Conservation (phyloP, 23 tunicate species). For the Pegea sp. region DNA sequence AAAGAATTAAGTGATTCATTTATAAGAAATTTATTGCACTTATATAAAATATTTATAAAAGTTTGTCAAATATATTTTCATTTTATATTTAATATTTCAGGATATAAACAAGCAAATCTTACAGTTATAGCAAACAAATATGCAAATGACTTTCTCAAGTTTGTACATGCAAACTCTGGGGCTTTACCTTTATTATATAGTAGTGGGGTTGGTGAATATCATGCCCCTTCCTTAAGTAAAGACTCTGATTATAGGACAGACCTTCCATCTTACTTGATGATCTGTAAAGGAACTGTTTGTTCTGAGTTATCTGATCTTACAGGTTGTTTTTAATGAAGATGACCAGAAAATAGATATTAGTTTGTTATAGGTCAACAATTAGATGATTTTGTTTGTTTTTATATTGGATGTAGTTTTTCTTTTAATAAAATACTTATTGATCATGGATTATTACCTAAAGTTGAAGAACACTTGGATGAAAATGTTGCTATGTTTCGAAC, state of each 20-base stretch:
- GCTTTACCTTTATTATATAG: slow-evolving; percentile 42
- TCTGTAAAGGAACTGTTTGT: slow-evolving; percentile 15
- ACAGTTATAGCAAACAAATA: slow-evolving; percentile 25
- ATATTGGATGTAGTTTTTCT: slow-evolving; percentile 83
- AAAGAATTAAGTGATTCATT: too few species aligned
- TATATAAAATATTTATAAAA: too few species aligned
- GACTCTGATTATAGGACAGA: slow-evolving; percentile 55
- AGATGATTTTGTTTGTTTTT: slow-evolving; percentile 42
- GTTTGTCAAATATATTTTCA: too few species aligned
- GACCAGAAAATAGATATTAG: too few species aligned
- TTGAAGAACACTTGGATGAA: background rate
- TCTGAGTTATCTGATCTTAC: slow-evolving; percentile 7
- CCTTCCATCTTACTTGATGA: slow-evolving; percentile 23
- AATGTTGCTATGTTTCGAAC: slow-evolving; percentile 40
- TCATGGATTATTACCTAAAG: slow-evolving; percentile 9
- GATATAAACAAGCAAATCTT: slow-evolving; percentile 69
- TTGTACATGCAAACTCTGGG: slow-evolving; percentile 34
- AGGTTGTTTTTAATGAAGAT: slow-evolving; percentile 11
- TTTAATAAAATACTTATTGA: slow-evolving; percentile 25
- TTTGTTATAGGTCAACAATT: too few species aligned
- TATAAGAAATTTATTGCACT: too few species aligned
- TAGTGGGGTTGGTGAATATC: slow-evolving; percentile 57
- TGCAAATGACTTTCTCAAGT: slow-evolving; percentile 32
- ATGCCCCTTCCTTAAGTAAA: slow-evolving; percentile 12
- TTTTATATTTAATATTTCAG: too few species aligned